phyloP scores from a whole-genome alignment of 1,140 invertebrate species.

The Drosophila prosaltans region DNA sequence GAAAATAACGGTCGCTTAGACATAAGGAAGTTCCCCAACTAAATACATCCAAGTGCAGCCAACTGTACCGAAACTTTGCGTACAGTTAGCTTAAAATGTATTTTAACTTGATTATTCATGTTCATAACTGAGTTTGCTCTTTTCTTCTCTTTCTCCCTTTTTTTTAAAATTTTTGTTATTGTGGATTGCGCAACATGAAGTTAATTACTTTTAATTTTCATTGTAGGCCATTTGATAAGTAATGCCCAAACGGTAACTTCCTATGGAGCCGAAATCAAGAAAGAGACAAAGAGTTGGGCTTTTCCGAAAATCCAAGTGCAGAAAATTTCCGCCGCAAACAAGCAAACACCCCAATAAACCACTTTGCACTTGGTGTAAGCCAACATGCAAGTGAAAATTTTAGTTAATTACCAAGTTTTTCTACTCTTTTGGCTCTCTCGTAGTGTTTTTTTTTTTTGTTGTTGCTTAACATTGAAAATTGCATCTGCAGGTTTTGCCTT shows the following conservation, averaged over 20 bases:
- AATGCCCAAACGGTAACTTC: conserved; percentile 10
- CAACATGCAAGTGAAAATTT: conserved; percentile 11
- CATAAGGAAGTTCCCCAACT: conserved; percentile 19
- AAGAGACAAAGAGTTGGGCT: neutral
- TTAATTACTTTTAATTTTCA: conserved; percentile 28
- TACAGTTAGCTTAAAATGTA: neutral
- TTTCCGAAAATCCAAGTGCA: conserved; percentile 9
- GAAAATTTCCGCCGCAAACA: conserved; percentile 11
- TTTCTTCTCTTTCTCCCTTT: neutral
- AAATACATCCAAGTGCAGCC: conserved; percentile 6
- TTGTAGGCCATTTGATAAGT: conserved; percentile 29
- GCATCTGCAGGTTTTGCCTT: neutral
- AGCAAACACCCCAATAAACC: conserved; percentile 15
- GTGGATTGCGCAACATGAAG: conserved; percentile 16
- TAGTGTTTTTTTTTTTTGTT: neutral
- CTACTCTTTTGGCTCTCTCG: conserved; percentile 18
- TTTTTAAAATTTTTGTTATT: neutral
- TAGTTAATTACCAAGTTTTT: conserved; percentile 22
- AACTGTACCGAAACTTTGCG: conserved; percentile 17
- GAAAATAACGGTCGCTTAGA: conserved; percentile 33
- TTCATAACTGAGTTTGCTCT: neutral
- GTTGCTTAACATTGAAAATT: conserved; percentile 24
- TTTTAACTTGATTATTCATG: conserved; percentile 20
- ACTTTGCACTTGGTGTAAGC: conserved; percentile 14
- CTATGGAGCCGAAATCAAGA: neutral